A percentile compares a stretch with the other conserved stretches of the same genome.
Evolutionary conservation across 2,797 vertebrate species (phyloP).

Genomic region (Sitta carolinensis): DNA sequence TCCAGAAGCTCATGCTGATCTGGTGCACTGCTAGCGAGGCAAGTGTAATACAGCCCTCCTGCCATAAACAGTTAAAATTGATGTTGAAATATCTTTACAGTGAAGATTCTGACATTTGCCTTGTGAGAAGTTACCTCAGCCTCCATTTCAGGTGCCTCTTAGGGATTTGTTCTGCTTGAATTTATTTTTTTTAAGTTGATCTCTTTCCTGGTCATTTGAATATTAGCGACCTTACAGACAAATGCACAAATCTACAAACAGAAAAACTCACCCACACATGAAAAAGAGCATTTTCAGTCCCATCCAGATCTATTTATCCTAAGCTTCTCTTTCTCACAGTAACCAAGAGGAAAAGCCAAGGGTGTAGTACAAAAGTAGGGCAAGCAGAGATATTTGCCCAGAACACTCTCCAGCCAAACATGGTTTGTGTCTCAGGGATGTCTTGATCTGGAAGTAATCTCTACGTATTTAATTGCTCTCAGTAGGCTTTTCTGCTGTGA

Average conservation of each 20-base stretch:
- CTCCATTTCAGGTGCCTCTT: neutral
- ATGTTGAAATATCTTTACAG: neutral
- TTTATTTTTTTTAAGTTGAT: neutral
- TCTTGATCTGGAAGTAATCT: neutral
- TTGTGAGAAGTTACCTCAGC: neutral
- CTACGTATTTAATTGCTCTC: neutral
- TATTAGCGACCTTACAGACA: neutral
- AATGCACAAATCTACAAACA: no score
- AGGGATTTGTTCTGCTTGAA: neutral
- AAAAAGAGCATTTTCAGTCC: neutral
- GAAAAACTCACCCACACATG: neutral
- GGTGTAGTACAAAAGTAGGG: neutral
- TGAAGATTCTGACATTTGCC: neutral
- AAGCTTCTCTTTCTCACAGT: neutral
- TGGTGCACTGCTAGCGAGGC: neutral
- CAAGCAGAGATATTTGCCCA: neutral
- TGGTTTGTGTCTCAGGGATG: neutral
- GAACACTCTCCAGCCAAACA: neutral
- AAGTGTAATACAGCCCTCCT: neutral
- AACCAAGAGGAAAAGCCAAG: neutral
- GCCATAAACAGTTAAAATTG: neutral
- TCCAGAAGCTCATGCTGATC: neutral
- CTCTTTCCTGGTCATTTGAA: neutral
- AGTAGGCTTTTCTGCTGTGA: neutral
- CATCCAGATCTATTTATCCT: neutral